Base-by-base conservation (phyloP, 2,797 vertebrate genomes). In the Rhabdomys pumilio region DNA sequence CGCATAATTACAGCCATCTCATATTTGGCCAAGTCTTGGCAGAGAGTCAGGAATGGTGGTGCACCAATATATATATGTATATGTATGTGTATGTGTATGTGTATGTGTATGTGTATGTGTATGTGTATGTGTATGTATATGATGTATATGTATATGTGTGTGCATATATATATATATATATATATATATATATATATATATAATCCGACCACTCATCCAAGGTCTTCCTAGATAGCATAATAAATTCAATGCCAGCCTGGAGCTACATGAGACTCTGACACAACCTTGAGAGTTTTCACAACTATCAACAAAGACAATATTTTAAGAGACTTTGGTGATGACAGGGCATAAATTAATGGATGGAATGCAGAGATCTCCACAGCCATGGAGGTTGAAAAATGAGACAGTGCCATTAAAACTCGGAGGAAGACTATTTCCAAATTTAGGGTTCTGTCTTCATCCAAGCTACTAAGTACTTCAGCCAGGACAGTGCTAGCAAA, bases 371-470 rank as follows among this genome's bases (percentile, higher is more conserved):
- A n/a, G 15, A 73, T 91, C 11, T 77, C 47, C 72, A 31, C 22
- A 88, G 50, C 72, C 85, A 53, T 75, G 11, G 75, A 80, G 57
- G n/a, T 26, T 57, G 79, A 44, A 90, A 82, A 24, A 26, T 6
- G 38, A 19, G 38, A 38, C 38, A 13, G 38, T 1, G 9, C 8
- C 24, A 19, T 69, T n/a, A 69, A n/a, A 72, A 38, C 67, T 19
- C 67, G 31, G 31, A 89, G 59, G 15, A 89, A 63, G 38, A 75
- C 84, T 63, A n/a, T 91, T 91, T 95, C 38, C 79, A 92, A 90
- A 57, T 26, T 65, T n/a, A 91, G 69, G 85, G 89, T 83, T 95
- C 89, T 83, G 19, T 80, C 44, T 31, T 79, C 44, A 34, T 8
- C 4, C 61, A 91, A 90, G 47, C 38, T 57, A 34, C 67, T 22